phyloP scores from a whole-genome alignment of 1,140 invertebrate species.

The Heliconius nattereri region DNA sequence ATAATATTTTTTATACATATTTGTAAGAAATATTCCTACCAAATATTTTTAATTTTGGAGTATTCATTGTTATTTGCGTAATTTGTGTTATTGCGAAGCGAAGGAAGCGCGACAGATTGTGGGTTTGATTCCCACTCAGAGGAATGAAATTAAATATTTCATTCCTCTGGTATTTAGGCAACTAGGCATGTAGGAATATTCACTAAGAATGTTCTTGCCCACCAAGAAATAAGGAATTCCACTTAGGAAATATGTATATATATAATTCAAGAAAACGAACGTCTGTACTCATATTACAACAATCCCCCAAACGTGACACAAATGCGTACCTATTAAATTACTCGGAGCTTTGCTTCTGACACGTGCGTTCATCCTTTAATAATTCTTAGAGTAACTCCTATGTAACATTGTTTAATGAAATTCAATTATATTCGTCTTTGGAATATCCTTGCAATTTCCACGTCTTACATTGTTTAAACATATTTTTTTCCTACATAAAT shows the following conservation, averaged over 20 bases:
- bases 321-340: slow-evolving; percentile 20
- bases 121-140: too few species aligned
- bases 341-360: slow-evolving; percentile 13
- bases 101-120: too few species aligned
- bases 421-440: not conserved
- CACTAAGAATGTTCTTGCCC: not conserved
- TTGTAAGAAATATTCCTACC: too few species aligned
- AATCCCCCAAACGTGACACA: not conserved
- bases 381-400: not conserved
- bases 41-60: too few species aligned
- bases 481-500: not conserved
- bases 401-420: not conserved
- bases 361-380: not conserved
- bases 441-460: not conserved
- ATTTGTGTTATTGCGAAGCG: too few species aligned
- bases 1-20: too few species aligned
- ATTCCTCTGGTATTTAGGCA: too few species aligned
- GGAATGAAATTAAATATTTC: too few species aligned
- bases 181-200: too few species aligned
- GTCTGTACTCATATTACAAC: not conserved
- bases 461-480: not conserved
- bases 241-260: not conserved
- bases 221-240: not conserved
- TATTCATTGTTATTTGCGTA: too few species aligned
- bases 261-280: slow-evolving; percentile 8